Conservation (phyloP, 2,888 invertebrate genomes). For the Papilio protenor region DNA sequence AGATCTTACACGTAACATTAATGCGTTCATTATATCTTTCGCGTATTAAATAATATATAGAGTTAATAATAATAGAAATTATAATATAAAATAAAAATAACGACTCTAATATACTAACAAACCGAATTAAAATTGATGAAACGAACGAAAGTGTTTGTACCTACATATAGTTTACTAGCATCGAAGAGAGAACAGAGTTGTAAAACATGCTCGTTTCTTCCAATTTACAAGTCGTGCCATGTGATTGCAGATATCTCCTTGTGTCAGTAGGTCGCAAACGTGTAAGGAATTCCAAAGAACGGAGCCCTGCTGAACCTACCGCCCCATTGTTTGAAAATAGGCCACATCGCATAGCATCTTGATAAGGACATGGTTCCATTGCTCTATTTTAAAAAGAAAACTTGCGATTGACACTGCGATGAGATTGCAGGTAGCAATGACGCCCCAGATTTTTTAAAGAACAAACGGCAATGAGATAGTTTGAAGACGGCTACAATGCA, state of each 20-base stretch:
- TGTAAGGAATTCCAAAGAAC: conserved; percentile 59
- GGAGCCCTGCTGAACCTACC: conserved; percentile 7
- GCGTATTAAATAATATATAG: too few relatives aligned
- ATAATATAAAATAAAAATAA: too few relatives aligned
- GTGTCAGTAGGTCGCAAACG: conserved; percentile 67
- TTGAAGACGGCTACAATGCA: not conserved
- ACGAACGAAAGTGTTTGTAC: not conserved
- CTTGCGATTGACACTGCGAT: not conserved
- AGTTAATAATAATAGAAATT: too few relatives aligned
- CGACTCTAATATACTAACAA: too few relatives aligned
- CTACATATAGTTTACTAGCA: not conserved
- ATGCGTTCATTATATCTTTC: too few relatives aligned
- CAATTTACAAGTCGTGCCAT: not conserved
- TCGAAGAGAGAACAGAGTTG: not conserved
- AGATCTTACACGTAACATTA: not conserved
- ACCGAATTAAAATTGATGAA: not conserved
- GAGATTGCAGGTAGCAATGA: not conserved
- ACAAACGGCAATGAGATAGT: not conserved
- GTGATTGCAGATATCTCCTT: conserved; percentile 33
- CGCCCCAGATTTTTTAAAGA: not conserved
- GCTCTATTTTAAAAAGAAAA: conserved; percentile 21
- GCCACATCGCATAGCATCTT: conserved; percentile 48
- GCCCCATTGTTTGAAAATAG: conserved; percentile 39
- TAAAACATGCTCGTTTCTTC: not conserved
- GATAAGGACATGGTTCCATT: conserved; percentile 14